Conservation (phyloP, 2,888 invertebrate genomes). For the Chrysolina americana region DNA sequence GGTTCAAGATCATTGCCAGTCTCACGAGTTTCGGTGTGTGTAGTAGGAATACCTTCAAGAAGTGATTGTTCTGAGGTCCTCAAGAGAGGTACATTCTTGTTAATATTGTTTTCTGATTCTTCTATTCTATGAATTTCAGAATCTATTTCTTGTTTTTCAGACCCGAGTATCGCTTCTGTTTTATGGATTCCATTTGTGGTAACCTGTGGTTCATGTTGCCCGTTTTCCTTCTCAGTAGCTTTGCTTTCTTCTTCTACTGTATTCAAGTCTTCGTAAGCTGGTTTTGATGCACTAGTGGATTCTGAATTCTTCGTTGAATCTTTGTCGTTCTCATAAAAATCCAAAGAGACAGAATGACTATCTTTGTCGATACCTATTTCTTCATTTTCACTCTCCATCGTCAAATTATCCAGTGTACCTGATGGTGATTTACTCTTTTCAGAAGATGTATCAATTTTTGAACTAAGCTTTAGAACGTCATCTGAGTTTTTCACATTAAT, state of each 20-base stretch:
- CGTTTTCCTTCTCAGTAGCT: neutral
- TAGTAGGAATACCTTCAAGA: neutral
- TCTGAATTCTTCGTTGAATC: neutral
- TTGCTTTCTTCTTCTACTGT: neutral
- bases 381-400: constrained; percentile 4
- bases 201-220: neutral
- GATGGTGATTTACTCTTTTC: neutral
- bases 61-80: neutral
- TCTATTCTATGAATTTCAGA: neutral
- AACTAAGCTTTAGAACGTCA: neutral
- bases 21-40: neutral
- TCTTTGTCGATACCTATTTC: neutral
- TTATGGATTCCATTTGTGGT: neutral
- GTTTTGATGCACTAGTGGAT: neutral
- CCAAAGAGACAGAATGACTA: neutral
- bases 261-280: neutral
- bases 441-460: neutral
- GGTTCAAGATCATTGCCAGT: no score
- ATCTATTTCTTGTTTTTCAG: neutral
- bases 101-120: neutral
- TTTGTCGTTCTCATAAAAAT: neutral
- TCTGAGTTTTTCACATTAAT: neutral
- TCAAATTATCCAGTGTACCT: neutral
- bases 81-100: no score
- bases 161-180: neutral